Evolutionary conservation across 2,797 vertebrate genomes (phyloP).

Genomic region (Orestias chungarensis): DNA sequence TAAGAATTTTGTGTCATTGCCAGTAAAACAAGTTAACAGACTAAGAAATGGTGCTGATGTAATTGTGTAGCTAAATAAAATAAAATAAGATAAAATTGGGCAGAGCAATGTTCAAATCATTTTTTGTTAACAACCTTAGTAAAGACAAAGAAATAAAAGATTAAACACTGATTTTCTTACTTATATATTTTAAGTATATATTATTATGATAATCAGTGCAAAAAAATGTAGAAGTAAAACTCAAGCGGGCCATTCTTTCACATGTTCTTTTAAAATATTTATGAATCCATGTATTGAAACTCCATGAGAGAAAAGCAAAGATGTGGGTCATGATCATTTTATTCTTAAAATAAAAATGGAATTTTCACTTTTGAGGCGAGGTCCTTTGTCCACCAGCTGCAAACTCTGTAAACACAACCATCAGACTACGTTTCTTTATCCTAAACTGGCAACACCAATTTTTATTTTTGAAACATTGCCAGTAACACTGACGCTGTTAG

Average conservation of each 20-base stretch:
- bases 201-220: no score
- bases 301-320: not conserved
- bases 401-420: no score
- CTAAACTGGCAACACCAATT: not conserved
- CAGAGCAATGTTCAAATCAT: no score
- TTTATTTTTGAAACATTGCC: not conserved
- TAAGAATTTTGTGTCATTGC: no score
- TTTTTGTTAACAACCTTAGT: not conserved
- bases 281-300: not conserved
- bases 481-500: not conserved
- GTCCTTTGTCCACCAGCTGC: no score
- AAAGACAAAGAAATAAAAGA: not conserved
- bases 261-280: no score
- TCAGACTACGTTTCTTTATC: not conserved
- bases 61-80: no score
- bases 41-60: no score
- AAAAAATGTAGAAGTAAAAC: not conserved
- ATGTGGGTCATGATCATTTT: not conserved
- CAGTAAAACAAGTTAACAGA: no score
- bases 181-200: not conserved
- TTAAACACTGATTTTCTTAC: not conserved
- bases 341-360: not conserved
- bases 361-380: no score
- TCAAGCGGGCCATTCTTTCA: no score
- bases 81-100: no score